Evolutionary conservation across 2,888 invertebrate species (phyloP).

Genomic region (Stenotaenia linearis): DNA sequence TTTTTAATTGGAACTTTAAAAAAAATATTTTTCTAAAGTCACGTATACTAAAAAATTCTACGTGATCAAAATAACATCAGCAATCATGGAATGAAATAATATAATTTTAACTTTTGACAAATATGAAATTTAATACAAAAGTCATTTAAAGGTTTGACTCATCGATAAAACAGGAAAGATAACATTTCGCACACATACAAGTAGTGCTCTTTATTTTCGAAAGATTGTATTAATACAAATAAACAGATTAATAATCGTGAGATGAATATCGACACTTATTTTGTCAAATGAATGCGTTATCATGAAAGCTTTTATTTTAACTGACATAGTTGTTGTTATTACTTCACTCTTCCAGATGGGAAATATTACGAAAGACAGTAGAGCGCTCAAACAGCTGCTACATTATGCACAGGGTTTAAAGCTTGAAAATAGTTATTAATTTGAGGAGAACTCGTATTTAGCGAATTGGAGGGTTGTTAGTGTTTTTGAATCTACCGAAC

Average conservation of each 20-base stretch:
- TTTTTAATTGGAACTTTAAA: too few relatives aligned
- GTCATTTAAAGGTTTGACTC: background rate
- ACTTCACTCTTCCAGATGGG: background rate
- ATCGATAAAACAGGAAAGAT: background rate
- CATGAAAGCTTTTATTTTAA: conserved; percentile 1
- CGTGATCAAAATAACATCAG: background rate
- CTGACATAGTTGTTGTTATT: conserved; percentile 16
- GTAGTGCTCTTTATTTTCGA: background rate
- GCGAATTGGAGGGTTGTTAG: background rate
- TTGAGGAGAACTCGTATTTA: background rate
- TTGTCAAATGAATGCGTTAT: background rate
- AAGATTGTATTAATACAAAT: background rate
- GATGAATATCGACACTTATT: background rate
- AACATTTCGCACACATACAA: background rate
- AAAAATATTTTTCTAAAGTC: too few relatives aligned
- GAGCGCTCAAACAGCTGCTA: background rate
- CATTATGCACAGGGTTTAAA: background rate
- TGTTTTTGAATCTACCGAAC: background rate
- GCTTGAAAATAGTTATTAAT: background rate
- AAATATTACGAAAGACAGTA: background rate
- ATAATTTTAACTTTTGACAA: background rate
- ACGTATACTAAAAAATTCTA: background rate
- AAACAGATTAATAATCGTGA: background rate
- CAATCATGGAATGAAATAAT: background rate
- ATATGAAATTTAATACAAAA: background rate